Percentiles rank a stretch among this genome's conserved stretches.
Evolutionary conservation across 2,888 invertebrate species (phyloP).

Genomic region (Trachelus tabidus): DNA sequence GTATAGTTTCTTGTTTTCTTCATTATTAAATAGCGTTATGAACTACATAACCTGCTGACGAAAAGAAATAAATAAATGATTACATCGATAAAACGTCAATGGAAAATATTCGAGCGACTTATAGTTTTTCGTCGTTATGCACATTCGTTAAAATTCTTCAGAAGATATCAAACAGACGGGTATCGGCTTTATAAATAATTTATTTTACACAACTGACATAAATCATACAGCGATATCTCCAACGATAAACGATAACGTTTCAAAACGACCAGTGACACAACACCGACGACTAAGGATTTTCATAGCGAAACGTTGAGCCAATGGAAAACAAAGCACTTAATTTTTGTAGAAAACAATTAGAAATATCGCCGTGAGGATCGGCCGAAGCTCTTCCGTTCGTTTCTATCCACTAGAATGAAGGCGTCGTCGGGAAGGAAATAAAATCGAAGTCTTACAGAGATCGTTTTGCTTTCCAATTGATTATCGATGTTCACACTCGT

Average conservation of each 20-base stretch:
- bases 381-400: background rate
- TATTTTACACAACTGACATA: conserved; percentile 53
- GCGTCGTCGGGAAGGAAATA: background rate
- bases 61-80: no score
- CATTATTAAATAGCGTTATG: no score
- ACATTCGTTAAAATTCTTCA: background rate
- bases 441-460: background rate
- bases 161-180: background rate
- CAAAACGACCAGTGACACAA: conserved; percentile 3
- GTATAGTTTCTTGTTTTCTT: no score
- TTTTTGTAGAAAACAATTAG: background rate
- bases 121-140: background rate
- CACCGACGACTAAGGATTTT: conserved; percentile 10
- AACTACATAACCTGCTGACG: no score
- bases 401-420: background rate
- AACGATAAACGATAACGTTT: conserved; percentile 26
- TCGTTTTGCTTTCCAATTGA: background rate
- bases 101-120: no score
- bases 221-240: conserved; percentile 39
- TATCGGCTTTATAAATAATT: conserved; percentile 49
- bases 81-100: no score
- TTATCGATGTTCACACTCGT: background rate
- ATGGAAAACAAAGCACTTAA: background rate
- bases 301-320: conserved; percentile 17
- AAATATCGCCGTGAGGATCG: background rate